Conservation (phyloP, 2,888 invertebrate genomes). For the Pandemis corylana region DNA sequence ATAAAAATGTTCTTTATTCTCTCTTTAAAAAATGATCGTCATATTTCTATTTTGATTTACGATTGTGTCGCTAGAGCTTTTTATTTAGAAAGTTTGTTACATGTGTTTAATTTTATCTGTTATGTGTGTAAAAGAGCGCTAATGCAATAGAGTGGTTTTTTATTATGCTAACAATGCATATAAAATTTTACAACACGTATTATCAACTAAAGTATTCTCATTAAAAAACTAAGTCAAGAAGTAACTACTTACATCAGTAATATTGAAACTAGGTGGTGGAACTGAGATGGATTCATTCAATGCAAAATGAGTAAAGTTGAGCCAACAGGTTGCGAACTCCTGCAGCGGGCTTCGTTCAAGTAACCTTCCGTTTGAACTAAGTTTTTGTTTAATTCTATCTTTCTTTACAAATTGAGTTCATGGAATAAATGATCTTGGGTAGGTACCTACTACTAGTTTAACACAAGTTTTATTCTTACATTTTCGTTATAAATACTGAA, state of each 20-base stretch:
- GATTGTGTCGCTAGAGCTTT: slow-evolving; percentile 6
- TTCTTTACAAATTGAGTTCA: background rate
- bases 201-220: no score
- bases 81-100: slow-evolving; percentile 2
- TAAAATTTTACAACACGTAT: background rate
- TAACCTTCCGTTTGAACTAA: background rate
- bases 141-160: background rate
- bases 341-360: background rate
- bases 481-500: no score
- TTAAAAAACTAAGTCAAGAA: background rate
- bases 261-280: background rate
- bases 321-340: slow-evolving; percentile 5
- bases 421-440: no score
- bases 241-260: background rate
- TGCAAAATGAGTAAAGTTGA: slow-evolving; percentile 2
- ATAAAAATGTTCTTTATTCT: slow-evolving; percentile 6
- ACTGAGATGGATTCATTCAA: background rate
- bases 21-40: slow-evolving; percentile 4
- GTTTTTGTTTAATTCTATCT: background rate
- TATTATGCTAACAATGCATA: background rate
- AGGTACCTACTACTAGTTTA: no score
- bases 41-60: slow-evolving; percentile 18
- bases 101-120: background rate
- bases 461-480: no score
- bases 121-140: background rate